Evolutionary conservation across 2,797 vertebrate genomes (phyloP).

Genomic region (Coendou prehensilis): DNA sequence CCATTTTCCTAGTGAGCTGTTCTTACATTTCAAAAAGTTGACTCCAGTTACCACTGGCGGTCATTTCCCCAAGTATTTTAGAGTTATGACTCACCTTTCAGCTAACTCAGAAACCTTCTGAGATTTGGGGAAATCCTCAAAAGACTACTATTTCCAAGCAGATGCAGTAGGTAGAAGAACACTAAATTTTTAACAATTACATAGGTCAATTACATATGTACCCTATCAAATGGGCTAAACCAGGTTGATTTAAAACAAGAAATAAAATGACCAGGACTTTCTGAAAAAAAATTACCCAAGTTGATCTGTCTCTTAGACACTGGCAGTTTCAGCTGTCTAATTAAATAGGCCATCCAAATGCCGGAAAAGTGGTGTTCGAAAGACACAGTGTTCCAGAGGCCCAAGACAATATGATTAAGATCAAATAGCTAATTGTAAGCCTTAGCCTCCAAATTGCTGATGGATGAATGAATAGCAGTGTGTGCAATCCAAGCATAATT

Average conservation of each 20-base stretch:
- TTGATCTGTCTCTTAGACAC: constrained; percentile 70
- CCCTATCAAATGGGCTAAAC: neutral
- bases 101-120: neutral
- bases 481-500: constrained; percentile 88
- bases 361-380: constrained; percentile 85
- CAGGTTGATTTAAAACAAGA: neutral
- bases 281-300: constrained; percentile 69
- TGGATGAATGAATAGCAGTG: constrained; percentile 88
- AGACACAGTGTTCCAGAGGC: constrained; percentile 86
- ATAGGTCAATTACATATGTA: neutral
- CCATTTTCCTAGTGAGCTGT: neutral
- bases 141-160: neutral
- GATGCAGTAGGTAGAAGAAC: neutral
- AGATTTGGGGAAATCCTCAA: neutral
- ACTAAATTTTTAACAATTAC: neutral
- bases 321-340: constrained; percentile 80
- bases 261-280: constrained; percentile 36
- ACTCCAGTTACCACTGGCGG: fast-evolving
- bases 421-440: constrained; percentile 90
- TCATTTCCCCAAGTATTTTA: neutral
- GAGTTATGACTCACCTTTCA: neutral
- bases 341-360: constrained; percentile 87
- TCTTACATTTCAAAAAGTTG: neutral
- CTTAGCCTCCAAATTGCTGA: constrained; percentile 88
- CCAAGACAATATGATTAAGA: constrained; percentile 90